Evolutionary conservation across 2,113 vertebrate genomes (phyloP).

Genomic region (Climacteris rufus): DNA sequence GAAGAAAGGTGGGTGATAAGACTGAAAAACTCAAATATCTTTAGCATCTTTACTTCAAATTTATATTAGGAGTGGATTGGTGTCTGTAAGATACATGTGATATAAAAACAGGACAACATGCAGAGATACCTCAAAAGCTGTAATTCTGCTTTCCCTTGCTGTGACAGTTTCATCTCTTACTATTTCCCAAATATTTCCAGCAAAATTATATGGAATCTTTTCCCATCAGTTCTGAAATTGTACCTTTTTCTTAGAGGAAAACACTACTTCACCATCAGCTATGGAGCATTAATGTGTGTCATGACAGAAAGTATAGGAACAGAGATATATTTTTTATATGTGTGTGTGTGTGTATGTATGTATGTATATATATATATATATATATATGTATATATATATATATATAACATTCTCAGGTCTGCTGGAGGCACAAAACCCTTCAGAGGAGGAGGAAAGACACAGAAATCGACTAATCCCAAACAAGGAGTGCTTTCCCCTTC

Average conservation of each 20-base stretch:
- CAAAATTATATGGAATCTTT: not conserved
- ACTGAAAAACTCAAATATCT: not conserved
- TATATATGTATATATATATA: not conserved
- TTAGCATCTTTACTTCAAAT: not conserved
- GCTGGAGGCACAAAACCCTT: not conserved
- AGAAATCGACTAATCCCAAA: not conserved
- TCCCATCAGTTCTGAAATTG: not conserved
- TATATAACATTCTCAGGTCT: not conserved
- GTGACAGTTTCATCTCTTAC: not conserved
- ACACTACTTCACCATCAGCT: accelerated
- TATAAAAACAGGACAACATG: not conserved
- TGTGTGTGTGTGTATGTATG: no score
- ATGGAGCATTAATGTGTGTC: accelerated
- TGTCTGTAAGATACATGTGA: not conserved
- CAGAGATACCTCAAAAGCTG: not conserved
- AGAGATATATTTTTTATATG: not conserved
- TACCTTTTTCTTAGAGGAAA: not conserved
- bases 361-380: not conserved
- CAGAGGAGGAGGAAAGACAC: not conserved
- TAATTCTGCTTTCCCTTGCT: not conserved
- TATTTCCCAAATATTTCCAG: not conserved
- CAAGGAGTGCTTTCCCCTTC: not conserved
- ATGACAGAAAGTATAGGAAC: accelerated
- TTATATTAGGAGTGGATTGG: not conserved
- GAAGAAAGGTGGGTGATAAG: not conserved